These are phyloP conservation scores for Gymnocheta viridis DNA, from an alignment of 2,888 invertebrate species.

Conservation along the genomic window DNA sequence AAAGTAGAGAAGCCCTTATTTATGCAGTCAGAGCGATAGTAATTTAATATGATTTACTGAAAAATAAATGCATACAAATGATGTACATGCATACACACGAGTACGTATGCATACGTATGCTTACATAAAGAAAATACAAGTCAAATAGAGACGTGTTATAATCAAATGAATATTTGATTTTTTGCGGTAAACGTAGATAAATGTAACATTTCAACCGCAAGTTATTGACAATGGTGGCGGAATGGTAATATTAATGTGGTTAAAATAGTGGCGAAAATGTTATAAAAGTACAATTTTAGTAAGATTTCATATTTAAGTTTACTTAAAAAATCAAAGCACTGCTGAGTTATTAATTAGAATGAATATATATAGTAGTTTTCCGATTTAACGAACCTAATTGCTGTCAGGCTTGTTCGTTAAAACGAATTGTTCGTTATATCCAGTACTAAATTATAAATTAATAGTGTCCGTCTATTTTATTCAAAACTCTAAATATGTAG, in stretches of 20 bases:
- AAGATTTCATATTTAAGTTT: too few relatives aligned
- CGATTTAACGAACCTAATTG: too few relatives aligned
- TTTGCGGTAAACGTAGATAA: constrained; percentile 58
- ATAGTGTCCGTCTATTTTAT: too few relatives aligned
- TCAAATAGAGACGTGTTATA: constrained; percentile 41
- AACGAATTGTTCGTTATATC: too few relatives aligned
- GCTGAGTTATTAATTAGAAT: too few relatives aligned
- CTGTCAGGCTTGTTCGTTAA: too few relatives aligned
- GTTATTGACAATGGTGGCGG: constrained; percentile 51
- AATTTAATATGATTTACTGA: constrained; percentile 51
- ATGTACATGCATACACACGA: too few relatives aligned
- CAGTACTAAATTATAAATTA: too few relatives aligned
- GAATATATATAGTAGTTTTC: too few relatives aligned
- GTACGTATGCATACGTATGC: too few relatives aligned
- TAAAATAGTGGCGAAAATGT: constrained; percentile 3
- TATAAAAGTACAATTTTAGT: neutral
- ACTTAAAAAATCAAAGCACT: too few relatives aligned
- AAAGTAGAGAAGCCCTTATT: constrained; percentile 20
- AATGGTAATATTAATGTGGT: constrained; percentile 21
- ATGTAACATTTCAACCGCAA: constrained; percentile 50
- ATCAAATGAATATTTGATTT: constrained; percentile 47
- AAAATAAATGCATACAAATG: neutral
- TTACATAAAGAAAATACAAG: neutral
- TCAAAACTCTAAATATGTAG: too few relatives aligned
- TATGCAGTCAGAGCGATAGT: constrained; percentile 32